These are phyloP conservation scores for Vespertilio murinus DNA, from an alignment of 2,797 vertebrate species.

Conservation along the genomic window DNA sequence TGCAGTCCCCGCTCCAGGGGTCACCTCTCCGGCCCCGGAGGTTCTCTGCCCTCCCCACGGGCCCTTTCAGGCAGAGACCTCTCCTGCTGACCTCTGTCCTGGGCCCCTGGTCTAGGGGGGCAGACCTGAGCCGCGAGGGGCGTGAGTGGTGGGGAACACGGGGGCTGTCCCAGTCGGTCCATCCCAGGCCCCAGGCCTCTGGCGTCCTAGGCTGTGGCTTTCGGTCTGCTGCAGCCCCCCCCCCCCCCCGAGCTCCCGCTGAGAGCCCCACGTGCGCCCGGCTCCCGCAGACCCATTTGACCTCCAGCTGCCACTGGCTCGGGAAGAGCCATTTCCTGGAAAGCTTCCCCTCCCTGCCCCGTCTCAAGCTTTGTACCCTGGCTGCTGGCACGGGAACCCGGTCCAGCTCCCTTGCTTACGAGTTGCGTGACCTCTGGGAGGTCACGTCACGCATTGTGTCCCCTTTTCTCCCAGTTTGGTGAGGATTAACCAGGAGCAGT, in stretches of 20 bases:
- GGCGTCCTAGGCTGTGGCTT: background rate
- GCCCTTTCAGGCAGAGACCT: background rate
- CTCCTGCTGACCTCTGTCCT: background rate
- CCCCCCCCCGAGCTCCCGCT: background rate
- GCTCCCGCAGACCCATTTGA: background rate
- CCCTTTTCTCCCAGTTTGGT: background rate
- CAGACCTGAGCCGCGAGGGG: background rate
- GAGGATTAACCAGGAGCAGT: background rate
- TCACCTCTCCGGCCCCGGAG: background rate
- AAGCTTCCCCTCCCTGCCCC: background rate
- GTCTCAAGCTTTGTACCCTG: background rate
- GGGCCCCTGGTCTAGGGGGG: background rate
- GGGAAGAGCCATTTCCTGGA: constrained; percentile 15
- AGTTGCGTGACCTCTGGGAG: background rate
- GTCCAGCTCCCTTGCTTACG: background rate
- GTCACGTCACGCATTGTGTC: background rate
- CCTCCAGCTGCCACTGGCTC: background rate
- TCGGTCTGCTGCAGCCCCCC: background rate
- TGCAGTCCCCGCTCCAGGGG: background rate
- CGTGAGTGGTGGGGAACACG: background rate
- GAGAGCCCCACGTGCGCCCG: background rate
- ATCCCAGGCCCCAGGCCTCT: accelerated
- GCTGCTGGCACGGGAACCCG: background rate
- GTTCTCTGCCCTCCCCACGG: background rate
- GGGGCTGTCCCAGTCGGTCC: accelerated